Evolutionary conservation across 1,140 invertebrate genomes (phyloP).

Genomic region (Drosophila setifemur): DNA sequence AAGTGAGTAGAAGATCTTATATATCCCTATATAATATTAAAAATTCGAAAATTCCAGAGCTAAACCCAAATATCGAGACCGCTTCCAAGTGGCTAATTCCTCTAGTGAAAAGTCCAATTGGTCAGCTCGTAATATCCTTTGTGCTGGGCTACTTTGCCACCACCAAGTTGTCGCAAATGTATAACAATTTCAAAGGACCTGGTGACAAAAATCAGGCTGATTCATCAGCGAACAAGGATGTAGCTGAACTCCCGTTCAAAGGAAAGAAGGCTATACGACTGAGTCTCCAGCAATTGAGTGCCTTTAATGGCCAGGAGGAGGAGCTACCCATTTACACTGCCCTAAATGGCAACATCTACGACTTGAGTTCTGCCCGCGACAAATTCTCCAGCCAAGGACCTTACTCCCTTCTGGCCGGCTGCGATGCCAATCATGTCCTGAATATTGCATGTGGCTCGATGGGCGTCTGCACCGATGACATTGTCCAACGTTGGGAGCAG

Average conservation of each 20-base stretch:
- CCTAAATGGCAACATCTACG: constrained; percentile 59
- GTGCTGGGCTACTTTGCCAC: constrained; percentile 48
- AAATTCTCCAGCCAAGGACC: constrained; percentile 20
- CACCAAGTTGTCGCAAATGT: constrained; percentile 17
- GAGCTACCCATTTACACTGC: constrained; percentile 54
- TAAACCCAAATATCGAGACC: constrained; percentile 10
- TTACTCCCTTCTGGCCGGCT: constrained; percentile 43
- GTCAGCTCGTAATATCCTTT: constrained; percentile 42
- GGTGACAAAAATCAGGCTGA: background rate
- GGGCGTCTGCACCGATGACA: constrained; percentile 11
- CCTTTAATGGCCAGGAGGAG: constrained; percentile 23
- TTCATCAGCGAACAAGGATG: background rate
- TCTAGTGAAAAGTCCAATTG: constrained; percentile 28
- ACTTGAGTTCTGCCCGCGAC: constrained; percentile 37
- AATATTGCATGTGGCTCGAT: constrained; percentile 34
- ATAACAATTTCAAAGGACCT: background rate
- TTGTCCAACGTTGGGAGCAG: constrained; percentile 39
- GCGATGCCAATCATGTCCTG: constrained; percentile 55
- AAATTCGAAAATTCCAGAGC: background rate
- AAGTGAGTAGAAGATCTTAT: constrained; percentile 38
- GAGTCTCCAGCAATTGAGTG: constrained; percentile 16
- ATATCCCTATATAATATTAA: too few relatives aligned
- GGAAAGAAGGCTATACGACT: constrained; percentile 7
- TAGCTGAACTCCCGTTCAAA: background rate
- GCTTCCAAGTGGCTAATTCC: constrained; percentile 9